phyloP scores from a whole-genome alignment of 2,797 vertebrate species.

The Rallus crepitans region DNA sequence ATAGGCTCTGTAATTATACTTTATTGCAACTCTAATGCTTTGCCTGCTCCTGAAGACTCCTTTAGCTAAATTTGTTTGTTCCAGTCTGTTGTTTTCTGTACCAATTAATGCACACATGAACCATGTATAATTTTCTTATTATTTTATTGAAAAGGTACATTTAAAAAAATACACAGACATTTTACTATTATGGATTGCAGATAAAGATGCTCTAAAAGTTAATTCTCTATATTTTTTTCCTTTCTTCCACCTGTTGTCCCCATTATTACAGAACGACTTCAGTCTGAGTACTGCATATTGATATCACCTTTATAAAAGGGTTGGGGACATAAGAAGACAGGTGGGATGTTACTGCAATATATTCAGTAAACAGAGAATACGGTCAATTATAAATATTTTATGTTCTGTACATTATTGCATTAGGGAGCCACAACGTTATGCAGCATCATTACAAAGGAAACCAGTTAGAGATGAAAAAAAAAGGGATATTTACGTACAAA shows the following conservation, averaged over 20 bases:
- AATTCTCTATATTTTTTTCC: slow-evolving; percentile 60
- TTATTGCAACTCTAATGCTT: neutral
- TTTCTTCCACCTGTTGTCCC: slow-evolving; percentile 72
- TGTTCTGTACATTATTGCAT: slow-evolving; percentile 97
- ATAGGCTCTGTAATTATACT: slow-evolving; percentile 7
- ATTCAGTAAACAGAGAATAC: slow-evolving; percentile 82
- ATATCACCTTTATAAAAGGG: slow-evolving; percentile 72
- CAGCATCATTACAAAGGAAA: slow-evolving; percentile 83
- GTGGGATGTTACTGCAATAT: slow-evolving; percentile 75
- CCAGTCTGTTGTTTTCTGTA: neutral
- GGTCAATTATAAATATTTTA: slow-evolving; percentile 84
- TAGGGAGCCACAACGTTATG: slow-evolving; percentile 84
- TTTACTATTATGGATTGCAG: slow-evolving; percentile 82
- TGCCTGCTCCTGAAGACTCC: neutral
- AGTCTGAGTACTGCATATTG: slow-evolving; percentile 60
- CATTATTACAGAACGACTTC: slow-evolving; percentile 67
- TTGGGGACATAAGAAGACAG: slow-evolving; percentile 51
- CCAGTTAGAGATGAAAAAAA: slow-evolving; percentile 74
- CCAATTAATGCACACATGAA: slow-evolving; percentile 9
- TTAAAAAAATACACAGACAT: slow-evolving; percentile 89
- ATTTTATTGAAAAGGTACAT: slow-evolving; percentile 88
- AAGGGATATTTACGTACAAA: slow-evolving; percentile 74
- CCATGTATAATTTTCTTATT: slow-evolving; percentile 51
- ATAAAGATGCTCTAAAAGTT: slow-evolving; percentile 81
- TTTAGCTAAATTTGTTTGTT: neutral